phyloP scores from a whole-genome alignment of 1,140 invertebrate species.

The Pinna nobilis region DNA sequence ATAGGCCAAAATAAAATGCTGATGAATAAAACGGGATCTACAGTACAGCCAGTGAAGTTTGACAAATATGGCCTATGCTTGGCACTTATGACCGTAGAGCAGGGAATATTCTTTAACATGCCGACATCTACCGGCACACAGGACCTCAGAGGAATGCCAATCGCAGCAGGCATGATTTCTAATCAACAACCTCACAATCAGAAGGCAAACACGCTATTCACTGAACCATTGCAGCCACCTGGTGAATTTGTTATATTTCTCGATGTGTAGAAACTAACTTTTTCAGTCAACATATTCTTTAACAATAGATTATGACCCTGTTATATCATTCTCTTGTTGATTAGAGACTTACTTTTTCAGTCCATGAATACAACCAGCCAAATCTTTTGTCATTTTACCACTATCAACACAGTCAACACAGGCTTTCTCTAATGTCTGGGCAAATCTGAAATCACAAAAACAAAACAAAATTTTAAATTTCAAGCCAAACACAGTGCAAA shows the following conservation, averaged over 20 bases:
- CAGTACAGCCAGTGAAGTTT: too few species aligned
- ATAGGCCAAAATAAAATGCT: too few species aligned
- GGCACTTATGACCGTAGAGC: too few species aligned
- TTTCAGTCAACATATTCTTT: not conserved
- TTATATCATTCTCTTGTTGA: not conserved
- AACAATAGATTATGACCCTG: not conserved
- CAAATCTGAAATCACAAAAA: constrained; percentile 60
- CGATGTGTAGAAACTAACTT: not conserved
- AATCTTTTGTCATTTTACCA: constrained; percentile 98
- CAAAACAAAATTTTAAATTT: not conserved
- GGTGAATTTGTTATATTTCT: not conserved
- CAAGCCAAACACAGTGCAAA: not conserved
- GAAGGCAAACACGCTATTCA: too few species aligned
- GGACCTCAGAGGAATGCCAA: too few species aligned
- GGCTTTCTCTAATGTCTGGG: constrained; percentile 81
- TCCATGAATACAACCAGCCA: constrained; percentile 98
- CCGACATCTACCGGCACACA: too few species aligned
- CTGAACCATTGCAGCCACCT: not conserved
- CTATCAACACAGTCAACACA: constrained; percentile 95
- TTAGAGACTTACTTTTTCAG: constrained; percentile 74
- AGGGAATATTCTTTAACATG: too few species aligned
- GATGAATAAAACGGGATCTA: too few species aligned
- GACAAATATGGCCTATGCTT: too few species aligned
- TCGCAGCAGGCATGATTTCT: too few species aligned
- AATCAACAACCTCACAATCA: too few species aligned